Conservation (phyloP, 2,888 invertebrate genomes). For the Pterostichus madidus region DNA sequence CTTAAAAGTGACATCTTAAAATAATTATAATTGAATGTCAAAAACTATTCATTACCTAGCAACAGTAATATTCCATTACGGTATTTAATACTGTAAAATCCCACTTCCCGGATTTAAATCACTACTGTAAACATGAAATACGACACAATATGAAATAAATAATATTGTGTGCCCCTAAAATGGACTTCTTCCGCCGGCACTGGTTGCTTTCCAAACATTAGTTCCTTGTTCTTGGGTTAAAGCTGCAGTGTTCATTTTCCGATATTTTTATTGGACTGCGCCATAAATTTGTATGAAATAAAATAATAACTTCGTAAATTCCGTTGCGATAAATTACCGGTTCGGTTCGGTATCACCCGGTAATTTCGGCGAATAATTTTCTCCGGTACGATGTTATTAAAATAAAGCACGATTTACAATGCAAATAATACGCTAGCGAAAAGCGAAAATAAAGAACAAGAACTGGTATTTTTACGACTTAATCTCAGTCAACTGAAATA, state of each 20-base stretch:
- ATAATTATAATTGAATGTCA: too few relatives aligned
- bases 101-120: too few relatives aligned
- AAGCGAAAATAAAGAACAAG: constrained; percentile 26
- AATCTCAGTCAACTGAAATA: constrained; percentile 7
- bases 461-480: constrained; percentile 1
- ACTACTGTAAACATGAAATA: too few relatives aligned
- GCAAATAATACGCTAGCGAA: constrained; percentile 19
- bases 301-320: constrained; percentile 41
- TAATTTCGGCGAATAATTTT: constrained; percentile 35
- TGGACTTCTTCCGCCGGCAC: not conserved
- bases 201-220: too few relatives aligned
- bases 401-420: constrained; percentile 39
- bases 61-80: too few relatives aligned
- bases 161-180: too few relatives aligned
- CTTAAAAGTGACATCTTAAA: too few relatives aligned
- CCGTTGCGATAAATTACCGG: constrained; percentile 21
- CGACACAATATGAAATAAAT: too few relatives aligned
- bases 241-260: constrained; percentile 11
- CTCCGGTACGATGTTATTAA: constrained; percentile 33
- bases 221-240: constrained; percentile 19
- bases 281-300: constrained; percentile 43
- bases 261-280: constrained; percentile 36
- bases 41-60: too few relatives aligned
- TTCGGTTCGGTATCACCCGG: constrained; percentile 25
- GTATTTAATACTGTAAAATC: too few relatives aligned